Evolutionary conservation across 2,113 vertebrate genomes (phyloP).

Genomic region (Mustela nigripes): DNA sequence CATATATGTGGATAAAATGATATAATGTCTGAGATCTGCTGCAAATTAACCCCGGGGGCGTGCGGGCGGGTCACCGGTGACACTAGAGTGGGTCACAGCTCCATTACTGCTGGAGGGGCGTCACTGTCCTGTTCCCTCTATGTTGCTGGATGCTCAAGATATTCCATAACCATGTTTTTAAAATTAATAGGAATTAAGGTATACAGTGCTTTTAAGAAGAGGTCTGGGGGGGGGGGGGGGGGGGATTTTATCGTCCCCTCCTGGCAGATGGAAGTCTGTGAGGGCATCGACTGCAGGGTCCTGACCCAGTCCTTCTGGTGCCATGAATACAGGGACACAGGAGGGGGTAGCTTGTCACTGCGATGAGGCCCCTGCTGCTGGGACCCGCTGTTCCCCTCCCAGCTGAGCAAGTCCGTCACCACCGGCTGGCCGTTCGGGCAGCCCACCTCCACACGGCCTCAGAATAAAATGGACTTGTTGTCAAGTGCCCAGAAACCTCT

Average conservation of each 20-base stretch:
- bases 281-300: background rate
- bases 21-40: background rate
- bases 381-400: background rate
- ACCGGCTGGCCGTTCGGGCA: background rate
- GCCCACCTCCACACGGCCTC: background rate
- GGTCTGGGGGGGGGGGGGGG: background rate
- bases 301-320: background rate
- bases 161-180: background rate
- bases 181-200: background rate
- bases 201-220: background rate
- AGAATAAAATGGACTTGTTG: background rate
- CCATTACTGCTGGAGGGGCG: background rate
- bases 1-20: background rate
- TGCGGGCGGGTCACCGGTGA: rapidly evolving
- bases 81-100: background rate
- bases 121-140: background rate
- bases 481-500: background rate
- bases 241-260: no score
- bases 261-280: background rate
- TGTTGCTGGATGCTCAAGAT: no score
- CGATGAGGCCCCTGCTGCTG: rapidly evolving
- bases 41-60: no score
- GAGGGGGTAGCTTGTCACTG: background rate
- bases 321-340: background rate
- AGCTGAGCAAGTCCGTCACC: background rate